A percentile compares a stretch with the other conserved stretches of the same genome.
Conservation (phyloP, 2,888 invertebrate species). For the Stenotaenia linearis region DNA sequence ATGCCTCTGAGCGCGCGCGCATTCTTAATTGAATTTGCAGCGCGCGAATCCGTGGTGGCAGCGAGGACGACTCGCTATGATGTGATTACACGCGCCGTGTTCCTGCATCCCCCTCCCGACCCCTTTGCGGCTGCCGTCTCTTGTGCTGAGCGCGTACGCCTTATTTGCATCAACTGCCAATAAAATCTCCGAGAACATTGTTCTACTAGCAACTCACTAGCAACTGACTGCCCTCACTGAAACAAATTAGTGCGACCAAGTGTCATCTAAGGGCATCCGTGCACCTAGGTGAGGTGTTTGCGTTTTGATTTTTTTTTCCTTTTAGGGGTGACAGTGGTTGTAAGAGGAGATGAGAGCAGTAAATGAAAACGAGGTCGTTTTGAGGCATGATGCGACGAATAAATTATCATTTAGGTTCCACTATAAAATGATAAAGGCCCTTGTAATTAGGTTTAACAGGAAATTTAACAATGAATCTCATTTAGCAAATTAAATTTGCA, state of each 20-base stretch:
- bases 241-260: conserved; percentile 4
- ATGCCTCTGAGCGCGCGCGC: background rate
- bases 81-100: conserved; percentile 1
- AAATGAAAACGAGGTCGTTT: conserved; percentile 4
- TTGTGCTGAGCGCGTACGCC: background rate
- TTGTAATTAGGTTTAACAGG: conserved; percentile 30
- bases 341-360: background rate
- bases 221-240: background rate
- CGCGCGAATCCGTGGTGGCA: conserved; percentile 4
- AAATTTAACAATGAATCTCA: conserved; percentile 36
- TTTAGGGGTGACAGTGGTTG: background rate
- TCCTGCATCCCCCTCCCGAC: background rate
- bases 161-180: conserved; percentile 9
- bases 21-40: background rate
- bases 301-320: background rate
- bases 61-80: conserved; percentile 9
- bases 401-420: conserved; percentile 9
- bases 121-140: background rate
- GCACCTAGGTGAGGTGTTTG: background rate
- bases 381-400: conserved; percentile 9
- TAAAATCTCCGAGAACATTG: conserved; percentile 9
- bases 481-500: conserved; percentile 32
- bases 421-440: conserved; percentile 9
- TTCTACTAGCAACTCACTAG: background rate
- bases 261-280: background rate